These are phyloP conservation scores for Bacillus rossius DNA, from an alignment of 1,140 invertebrate species.

Conservation along the genomic window DNA sequence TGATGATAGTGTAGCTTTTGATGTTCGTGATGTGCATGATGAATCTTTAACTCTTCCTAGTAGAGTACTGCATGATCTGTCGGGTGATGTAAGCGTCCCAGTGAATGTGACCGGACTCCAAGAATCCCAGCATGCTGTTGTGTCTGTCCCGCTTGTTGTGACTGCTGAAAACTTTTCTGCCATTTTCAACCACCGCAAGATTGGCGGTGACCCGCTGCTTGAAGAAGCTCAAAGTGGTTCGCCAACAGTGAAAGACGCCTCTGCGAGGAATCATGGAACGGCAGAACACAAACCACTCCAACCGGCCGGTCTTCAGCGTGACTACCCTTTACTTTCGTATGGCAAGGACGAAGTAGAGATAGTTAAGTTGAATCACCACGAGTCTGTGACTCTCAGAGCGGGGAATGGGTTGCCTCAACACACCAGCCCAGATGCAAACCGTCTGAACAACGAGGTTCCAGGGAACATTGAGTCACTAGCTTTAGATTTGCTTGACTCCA, in stretches of 20 bases:
- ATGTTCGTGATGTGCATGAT: constrained; percentile 21
- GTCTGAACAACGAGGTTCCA: constrained; percentile 14
- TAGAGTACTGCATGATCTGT: constrained; percentile 7
- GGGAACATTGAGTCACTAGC: background rate
- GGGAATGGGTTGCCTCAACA: constrained; percentile 17
- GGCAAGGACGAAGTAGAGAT: constrained; percentile 44
- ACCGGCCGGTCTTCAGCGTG: constrained; percentile 23
- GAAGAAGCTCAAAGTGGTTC: constrained; percentile 5
- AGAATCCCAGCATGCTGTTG: background rate
- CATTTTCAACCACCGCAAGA: background rate
- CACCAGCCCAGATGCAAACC: constrained; percentile 21
- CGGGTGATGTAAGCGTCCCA: too few relatives aligned
- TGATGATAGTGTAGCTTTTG: constrained; percentile 10
- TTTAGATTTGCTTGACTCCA: background rate
- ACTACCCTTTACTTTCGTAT: constrained; percentile 25
- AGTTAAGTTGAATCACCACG: constrained; percentile 23
- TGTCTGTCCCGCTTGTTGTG: constrained; percentile 13
- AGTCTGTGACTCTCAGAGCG: constrained; percentile 9
- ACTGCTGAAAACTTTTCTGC: constrained; percentile 3
- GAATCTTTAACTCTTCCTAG: constrained; percentile 9
- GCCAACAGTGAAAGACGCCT: background rate
- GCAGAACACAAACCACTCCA: background rate
- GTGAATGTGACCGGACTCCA: background rate
- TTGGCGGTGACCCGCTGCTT: background rate
- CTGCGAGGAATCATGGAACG: background rate